Evolutionary conservation across 2,797 vertebrate genomes (phyloP).

Genomic region (Stomatorhinus walkeri): DNA sequence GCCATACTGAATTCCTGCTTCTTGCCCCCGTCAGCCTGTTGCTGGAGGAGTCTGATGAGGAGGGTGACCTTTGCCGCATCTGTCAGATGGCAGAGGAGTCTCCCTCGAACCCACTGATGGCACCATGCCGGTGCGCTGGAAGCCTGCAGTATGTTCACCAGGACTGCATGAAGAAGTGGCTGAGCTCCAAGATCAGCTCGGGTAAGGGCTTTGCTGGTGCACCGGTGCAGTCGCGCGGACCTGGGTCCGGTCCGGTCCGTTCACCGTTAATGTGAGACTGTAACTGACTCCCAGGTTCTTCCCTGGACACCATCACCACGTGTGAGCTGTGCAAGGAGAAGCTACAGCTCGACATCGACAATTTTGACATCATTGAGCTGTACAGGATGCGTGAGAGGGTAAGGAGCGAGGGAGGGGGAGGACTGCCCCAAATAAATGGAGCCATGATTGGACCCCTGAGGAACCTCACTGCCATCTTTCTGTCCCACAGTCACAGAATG

Average conservation of each 20-base stretch:
- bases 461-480: background rate
- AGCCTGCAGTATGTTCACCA: constrained; percentile 93
- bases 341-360: constrained; percentile 85
- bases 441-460: background rate
- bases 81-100: constrained; percentile 87
- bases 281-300: constrained; percentile 62
- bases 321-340: constrained; percentile 97
- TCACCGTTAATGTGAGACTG: background rate
- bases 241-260: background rate
- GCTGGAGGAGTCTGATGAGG: constrained; percentile 93
- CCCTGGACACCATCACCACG: constrained; percentile 84
- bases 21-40: constrained; percentile 65
- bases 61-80: constrained; percentile 90
- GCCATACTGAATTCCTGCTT: background rate
- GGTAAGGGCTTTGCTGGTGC: constrained; percentile 54
- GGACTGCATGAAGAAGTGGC: constrained; percentile 98
- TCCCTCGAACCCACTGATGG: constrained; percentile 85
- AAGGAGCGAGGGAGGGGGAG: constrained; percentile 42
- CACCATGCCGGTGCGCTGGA: constrained; percentile 88
- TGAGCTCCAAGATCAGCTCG: constrained; percentile 90
- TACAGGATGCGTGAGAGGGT: constrained; percentile 90
- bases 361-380: constrained; percentile 94
- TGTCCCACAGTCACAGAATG: constrained; percentile 79
- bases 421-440: background rate
- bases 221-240: too few species aligned